Evolutionary conservation across 2,888 invertebrate genomes (phyloP), one percentile per base, ranked within the genome.

Genomic region (Sphaerophoria rueppellii): DNA sequence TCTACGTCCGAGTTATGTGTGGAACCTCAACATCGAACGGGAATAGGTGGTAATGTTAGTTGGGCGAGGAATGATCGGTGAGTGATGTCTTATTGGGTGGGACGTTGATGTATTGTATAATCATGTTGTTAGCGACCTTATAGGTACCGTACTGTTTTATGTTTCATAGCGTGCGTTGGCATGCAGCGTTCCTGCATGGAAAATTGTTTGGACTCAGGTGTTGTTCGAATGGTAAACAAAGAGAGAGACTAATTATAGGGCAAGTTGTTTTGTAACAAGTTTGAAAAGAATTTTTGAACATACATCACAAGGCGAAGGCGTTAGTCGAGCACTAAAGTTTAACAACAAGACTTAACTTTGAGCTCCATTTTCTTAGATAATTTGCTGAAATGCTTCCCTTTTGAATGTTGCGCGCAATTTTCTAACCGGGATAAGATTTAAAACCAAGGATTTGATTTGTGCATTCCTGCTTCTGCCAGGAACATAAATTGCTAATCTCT

Each of bases 51-150:
- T 63, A 60, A 24, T 67, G 11, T 63, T 54, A 69, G 40, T 50
- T 40, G 50, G 63, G 61, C 35, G 46, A 65, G 52, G 65, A 54
- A 58, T 60, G 60, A 52, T 63, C 37, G 46, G 12, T 81, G 83
- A 85, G 63, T 80, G 81, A 85, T 81, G 72, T 72, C 81, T 85
- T 75, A 61, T 75, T 80, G 75, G 58, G 58, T 63, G 63, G 55
- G 46, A 57, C 46, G 75, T 40, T 85, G 80, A 71, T 52, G 54
- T 67, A 67, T 76, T 52, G 54, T 67, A 67, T 76, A 85, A 80
- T 85, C 57, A 72, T 67, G 58, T 54, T 52, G 70, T 77, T 67
- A 67, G 32, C 9, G 52, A 73, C 63, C 16, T 6, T 55, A 3
- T 32, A 55, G 35, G 46, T 48, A 52, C 67, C 43, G 60, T 73